Percentiles rank a stretch among this genome's conserved stretches.
phyloP scores from a whole-genome alignment of 1,140 invertebrate genomes.

The Leptopilina clavipes region DNA sequence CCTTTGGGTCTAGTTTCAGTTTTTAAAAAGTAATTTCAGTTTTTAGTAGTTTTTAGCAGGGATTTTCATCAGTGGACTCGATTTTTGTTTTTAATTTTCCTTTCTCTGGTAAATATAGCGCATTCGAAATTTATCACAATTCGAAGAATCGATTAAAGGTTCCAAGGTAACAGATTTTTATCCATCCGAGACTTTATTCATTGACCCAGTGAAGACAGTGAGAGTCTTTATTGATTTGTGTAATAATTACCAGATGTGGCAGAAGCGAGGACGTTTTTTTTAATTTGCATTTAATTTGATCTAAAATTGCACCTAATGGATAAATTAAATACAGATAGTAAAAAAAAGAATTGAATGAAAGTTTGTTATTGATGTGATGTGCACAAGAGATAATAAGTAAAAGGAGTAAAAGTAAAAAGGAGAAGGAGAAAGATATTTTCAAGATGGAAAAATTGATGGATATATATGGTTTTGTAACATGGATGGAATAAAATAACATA shows the following conservation, averaged over 20 bases:
- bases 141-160: too few relatives aligned
- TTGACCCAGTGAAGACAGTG: not conserved
- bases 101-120: too few relatives aligned
- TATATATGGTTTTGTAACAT: constrained; percentile 14
- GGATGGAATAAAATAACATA: constrained; percentile 49
- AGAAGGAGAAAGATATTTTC: not conserved
- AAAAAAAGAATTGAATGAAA: not conserved
- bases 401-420: too few relatives aligned
- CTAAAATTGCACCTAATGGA: not conserved
- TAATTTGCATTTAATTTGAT: not conserved
- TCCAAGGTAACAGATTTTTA: too few relatives aligned
- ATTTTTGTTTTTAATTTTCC: too few relatives aligned
- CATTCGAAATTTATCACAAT: too few relatives aligned
- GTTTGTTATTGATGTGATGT: not conserved
- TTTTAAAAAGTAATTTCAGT: too few relatives aligned
- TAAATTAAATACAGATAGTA: not conserved
- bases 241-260: constrained; percentile 20
- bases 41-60: too few relatives aligned
- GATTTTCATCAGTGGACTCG: too few relatives aligned
- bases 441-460: constrained; percentile 9
- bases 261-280: not conserved
- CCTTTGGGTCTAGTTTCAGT: too few relatives aligned
- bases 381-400: too few relatives aligned
- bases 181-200: not conserved
- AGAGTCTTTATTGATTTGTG: not conserved